These are phyloP conservation scores for Patagioenas fasciata DNA, from an alignment of 2,113 vertebrate species.

Conservation along the genomic window DNA sequence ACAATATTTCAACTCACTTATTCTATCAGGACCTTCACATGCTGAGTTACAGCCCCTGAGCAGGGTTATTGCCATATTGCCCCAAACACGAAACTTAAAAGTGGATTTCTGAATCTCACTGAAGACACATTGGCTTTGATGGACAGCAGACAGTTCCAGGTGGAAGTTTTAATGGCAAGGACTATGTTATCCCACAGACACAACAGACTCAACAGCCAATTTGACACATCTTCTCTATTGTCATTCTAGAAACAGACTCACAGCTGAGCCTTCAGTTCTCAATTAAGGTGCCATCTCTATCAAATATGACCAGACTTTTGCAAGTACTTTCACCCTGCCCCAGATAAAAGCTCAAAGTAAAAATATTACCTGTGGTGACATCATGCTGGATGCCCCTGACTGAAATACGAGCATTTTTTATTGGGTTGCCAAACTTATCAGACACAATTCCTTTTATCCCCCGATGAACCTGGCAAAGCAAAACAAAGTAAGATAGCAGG, in stretches of 20 bases:
- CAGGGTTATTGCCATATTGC: not conserved
- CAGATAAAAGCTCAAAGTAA: not conserved
- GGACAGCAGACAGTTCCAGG: not conserved
- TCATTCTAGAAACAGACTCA: not conserved
- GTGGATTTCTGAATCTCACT: not conserved
- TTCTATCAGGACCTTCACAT: not conserved
- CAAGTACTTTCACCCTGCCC: not conserved
- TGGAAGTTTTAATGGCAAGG: not conserved
- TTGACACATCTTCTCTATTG: not conserved
- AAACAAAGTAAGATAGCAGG: not conserved
- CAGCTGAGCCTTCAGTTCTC: not conserved
- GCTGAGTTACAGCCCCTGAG: not conserved
- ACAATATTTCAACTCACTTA: not conserved
- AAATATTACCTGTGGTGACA: constrained; percentile 86
- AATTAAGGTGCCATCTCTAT: not conserved
- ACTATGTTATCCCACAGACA: not conserved
- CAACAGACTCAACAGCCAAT: not conserved
- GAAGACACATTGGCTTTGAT: not conserved
- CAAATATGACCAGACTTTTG: not conserved
- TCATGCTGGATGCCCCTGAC: constrained; percentile 90
- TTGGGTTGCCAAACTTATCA: constrained; percentile 84
- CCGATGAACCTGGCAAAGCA: constrained; percentile 83
- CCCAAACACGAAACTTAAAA: not conserved
- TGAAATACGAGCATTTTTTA: constrained; percentile 87
- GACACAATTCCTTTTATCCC: constrained; percentile 93